phyloP scores from a whole-genome alignment of 37 sponge, comb jelly and placozoan species.

The Beroe ovata region DNA sequence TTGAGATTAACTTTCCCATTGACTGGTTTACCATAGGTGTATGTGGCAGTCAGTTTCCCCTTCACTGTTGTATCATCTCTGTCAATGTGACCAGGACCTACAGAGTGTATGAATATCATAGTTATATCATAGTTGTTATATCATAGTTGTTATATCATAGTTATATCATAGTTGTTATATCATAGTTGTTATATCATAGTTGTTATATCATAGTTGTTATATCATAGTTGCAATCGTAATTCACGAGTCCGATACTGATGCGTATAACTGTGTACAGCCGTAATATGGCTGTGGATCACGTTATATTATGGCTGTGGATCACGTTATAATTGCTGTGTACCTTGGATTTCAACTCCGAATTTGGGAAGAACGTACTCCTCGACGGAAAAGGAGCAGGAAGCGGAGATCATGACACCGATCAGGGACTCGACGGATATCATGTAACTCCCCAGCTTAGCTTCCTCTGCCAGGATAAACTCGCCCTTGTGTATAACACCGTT shows the following conservation, averaged over 20 bases:
- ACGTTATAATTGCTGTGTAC: too few relatives aligned
- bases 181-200: too few relatives aligned
- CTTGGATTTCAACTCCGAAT: conserved; percentile 38
- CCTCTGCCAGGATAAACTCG: conserved; percentile 25
- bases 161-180: too few relatives aligned
- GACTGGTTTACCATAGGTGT: conserved; percentile 57
- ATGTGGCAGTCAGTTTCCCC: conserved; percentile 10
- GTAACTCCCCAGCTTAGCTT: conserved; percentile 17
- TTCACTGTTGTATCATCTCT: background rate
- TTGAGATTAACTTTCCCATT: conserved; percentile 23
- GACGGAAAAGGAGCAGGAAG: conserved; percentile 45
- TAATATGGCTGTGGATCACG: too few relatives aligned
- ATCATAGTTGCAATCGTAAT: too few relatives aligned
- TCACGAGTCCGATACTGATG: too few relatives aligned
- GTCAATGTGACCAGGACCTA: conserved; percentile 2
- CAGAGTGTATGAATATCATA: too few relatives aligned
- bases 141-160: too few relatives aligned
- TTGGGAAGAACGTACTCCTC: conserved; percentile 65
- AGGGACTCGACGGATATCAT: background rate
- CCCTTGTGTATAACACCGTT: conserved; percentile 41
- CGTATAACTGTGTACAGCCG: too few relatives aligned
- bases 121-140: too few relatives aligned
- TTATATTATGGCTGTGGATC: too few relatives aligned
- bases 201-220: too few relatives aligned
- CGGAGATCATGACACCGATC: background rate